Percentiles rank a stretch among this genome's conserved stretches.
These are phyloP conservation scores for Oreotrochilus melanogaster DNA, from an alignment of 2,113 vertebrate species.

Conservation along the genomic window DNA sequence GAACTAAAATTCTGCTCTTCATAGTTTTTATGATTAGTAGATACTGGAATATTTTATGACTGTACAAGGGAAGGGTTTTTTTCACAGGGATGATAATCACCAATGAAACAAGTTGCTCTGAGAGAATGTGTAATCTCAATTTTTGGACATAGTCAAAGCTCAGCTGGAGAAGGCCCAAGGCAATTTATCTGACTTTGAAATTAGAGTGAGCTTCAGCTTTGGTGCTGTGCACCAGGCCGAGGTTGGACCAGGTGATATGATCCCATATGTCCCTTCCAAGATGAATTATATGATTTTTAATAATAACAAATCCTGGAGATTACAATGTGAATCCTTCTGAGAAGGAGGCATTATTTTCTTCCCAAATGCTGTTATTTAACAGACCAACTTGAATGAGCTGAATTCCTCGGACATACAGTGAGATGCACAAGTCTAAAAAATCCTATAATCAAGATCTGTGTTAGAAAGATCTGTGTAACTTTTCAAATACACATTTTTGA, in stretches of 20 bases:
- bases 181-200: background rate
- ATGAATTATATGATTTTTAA: constrained; percentile 28
- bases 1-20: background rate
- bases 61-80: background rate
- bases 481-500: background rate
- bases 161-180: background rate
- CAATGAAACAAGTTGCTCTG: background rate
- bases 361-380: constrained; percentile 25
- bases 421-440: background rate
- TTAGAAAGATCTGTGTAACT: background rate
- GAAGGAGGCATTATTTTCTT: constrained; percentile 26
- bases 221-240: background rate
- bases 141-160: background rate
- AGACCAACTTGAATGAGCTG: constrained; percentile 12
- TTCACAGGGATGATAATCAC: background rate
- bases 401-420: constrained; percentile 1
- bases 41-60: background rate
- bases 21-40: background rate
- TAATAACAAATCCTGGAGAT: constrained; percentile 55
- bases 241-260: background rate
- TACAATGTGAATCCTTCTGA: constrained; percentile 32
- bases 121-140: background rate
- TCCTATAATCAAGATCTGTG: background rate
- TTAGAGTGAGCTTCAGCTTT: background rate
- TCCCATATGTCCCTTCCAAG: background rate